Evolutionary conservation across 64 coral and sea anemone genomes (phyloP).

Genomic region (Montipora foliosa): DNA sequence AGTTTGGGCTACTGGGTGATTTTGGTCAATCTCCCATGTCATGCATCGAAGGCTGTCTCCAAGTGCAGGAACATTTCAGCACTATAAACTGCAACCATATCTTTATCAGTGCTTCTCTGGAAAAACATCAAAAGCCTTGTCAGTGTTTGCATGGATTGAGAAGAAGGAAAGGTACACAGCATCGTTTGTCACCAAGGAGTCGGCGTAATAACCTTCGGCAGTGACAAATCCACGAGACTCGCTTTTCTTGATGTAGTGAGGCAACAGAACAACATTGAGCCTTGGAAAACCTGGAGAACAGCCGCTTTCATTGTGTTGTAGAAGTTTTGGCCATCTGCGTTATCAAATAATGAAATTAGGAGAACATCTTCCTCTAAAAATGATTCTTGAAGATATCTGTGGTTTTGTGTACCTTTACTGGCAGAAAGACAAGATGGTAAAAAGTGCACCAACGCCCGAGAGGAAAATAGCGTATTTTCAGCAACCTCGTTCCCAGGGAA

Average conservation of each 20-base stretch:
- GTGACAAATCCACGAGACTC: conserved; percentile 57
- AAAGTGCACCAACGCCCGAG: too few species aligned
- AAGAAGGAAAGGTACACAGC: conserved; percentile 78
- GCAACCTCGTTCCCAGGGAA: too few species aligned
- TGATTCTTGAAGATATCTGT: conserved; percentile 69
- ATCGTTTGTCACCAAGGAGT: conserved; percentile 88
- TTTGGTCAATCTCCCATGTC: conserved; percentile 36
- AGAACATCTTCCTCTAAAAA: conserved; percentile 79
- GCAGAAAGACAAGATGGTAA: too few species aligned
- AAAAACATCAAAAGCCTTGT: conserved; percentile 63
- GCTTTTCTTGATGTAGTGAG: conserved; percentile 63
- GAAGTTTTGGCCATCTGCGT: conserved; percentile 45
- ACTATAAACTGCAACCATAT: conserved; percentile 29
- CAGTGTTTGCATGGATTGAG: conserved; percentile 51
- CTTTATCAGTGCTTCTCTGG: conserved; percentile 39
- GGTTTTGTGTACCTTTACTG: conserved; percentile 60
- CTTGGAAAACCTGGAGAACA: conserved; percentile 54
- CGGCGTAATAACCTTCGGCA: conserved; percentile 83
- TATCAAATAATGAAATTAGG: conserved; percentile 39
- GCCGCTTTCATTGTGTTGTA: conserved; percentile 42
- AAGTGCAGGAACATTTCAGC: conserved; percentile 38
- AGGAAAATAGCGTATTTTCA: too few species aligned
- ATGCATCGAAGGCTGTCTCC: conserved; percentile 70
- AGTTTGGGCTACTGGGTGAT: conserved; percentile 40
- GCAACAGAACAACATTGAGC: conserved; percentile 63